phyloP scores from a whole-genome alignment of 2,888 invertebrate species.

The Pardosa pseudoannulata region DNA sequence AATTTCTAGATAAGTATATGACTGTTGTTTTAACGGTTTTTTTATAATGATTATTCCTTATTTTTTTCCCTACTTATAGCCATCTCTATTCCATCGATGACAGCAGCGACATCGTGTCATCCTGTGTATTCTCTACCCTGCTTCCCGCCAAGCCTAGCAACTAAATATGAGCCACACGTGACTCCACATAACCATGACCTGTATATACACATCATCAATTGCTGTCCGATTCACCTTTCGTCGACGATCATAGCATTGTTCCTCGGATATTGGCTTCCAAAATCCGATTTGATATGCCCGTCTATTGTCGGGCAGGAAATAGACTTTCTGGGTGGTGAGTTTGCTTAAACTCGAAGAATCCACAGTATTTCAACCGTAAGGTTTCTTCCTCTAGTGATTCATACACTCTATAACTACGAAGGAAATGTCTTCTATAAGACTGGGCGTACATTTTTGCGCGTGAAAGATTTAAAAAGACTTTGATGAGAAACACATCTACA shows the following conservation, averaged over 20 bases:
- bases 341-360: slow-evolving; percentile 12
- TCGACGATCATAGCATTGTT: slow-evolving; percentile 4
- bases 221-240: slow-evolving; percentile 33
- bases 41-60: no score
- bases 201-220: slow-evolving; percentile 58
- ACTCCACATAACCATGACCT: slow-evolving; percentile 52
- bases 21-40: no score
- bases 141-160: slow-evolving; percentile 56
- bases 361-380: not conserved
- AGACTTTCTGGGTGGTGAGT: slow-evolving; percentile 38
- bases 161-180: slow-evolving; percentile 72
- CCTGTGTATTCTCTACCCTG: slow-evolving; percentile 71
- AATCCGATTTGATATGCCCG: slow-evolving; percentile 59
- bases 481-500: no score
- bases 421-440: no score
- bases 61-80: slow-evolving; percentile 41
- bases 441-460: no score
- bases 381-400: not conserved
- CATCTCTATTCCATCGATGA: slow-evolving; percentile 67
- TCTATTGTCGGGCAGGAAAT: slow-evolving; percentile 21
- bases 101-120: slow-evolving; percentile 69
- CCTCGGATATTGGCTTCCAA: not conserved
- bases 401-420: no score
- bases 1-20: no score
- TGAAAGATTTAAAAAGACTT: no score